Conservation (phyloP, 2,888 invertebrate species). For the Invenusta paracnida region DNA sequence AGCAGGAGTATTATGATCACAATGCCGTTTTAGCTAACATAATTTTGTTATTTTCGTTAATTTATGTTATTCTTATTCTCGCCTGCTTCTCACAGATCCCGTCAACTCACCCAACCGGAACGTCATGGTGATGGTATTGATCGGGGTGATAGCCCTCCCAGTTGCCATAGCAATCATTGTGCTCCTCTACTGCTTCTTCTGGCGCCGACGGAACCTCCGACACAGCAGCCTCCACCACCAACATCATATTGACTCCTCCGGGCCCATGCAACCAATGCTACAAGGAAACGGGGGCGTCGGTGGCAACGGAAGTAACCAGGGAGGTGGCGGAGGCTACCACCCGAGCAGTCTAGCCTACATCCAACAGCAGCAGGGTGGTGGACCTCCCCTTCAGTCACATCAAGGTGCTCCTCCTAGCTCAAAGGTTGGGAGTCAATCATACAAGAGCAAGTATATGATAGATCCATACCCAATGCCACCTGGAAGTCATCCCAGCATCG, state of each 20-base stretch:
- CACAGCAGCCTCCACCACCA: not conserved
- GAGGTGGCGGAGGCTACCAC: not conserved
- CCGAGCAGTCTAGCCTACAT: not conserved
- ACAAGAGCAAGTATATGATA: not conserved
- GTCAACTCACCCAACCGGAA: not conserved
- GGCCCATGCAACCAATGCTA: not conserved
- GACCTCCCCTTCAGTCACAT: not conserved
- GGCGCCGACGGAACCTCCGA: not conserved
- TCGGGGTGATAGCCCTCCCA: not conserved
- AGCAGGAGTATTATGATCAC: too few species aligned
- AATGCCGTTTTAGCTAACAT: too few species aligned
- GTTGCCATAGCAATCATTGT: not conserved
- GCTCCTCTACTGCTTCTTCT: not conserved
- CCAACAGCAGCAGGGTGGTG: not conserved
- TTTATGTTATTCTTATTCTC: too few species aligned
- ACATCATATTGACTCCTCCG: not conserved
- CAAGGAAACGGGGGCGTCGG: not conserved
- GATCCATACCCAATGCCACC: not conserved
- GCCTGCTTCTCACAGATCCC: too few species aligned
- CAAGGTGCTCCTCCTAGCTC: not conserved
- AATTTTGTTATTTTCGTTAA: too few species aligned
- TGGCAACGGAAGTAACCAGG: not conserved
- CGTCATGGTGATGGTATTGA: not conserved
- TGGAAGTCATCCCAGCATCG: not conserved
- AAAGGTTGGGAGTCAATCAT: not conserved